Percentiles rank a stretch among this genome's conserved stretches.
These are phyloP conservation scores for Numida meleagris DNA, from an alignment of 2,113 vertebrate genomes.

Conservation along the genomic window DNA sequence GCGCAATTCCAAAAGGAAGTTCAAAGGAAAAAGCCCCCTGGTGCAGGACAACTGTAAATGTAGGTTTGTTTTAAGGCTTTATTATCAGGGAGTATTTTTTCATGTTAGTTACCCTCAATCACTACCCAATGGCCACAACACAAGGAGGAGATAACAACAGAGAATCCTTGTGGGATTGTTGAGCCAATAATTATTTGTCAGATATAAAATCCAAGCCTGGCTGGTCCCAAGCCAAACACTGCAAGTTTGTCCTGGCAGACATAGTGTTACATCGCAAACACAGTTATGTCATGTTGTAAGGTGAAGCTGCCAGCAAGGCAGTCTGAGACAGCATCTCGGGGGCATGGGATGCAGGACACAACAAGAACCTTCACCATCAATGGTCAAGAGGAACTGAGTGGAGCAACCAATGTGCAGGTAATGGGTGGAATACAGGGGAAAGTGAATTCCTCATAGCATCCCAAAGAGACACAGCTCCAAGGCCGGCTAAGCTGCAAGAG, in stretches of 20 bases:
- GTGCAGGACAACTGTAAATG: neutral
- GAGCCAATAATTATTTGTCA: constrained; percentile 46
- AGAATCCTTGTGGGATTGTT: neutral
- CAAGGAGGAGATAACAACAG: neutral
- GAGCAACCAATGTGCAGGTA: neutral
- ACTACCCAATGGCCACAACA: neutral
- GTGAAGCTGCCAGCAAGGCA: neutral
- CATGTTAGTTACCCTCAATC: neutral
- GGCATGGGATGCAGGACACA: neutral
- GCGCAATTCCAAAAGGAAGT: neutral
- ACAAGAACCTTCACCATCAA: rapidly evolving
- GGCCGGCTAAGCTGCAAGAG: neutral
- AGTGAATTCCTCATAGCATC: neutral
- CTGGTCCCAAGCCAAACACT: neutral
- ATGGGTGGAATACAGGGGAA: neutral
- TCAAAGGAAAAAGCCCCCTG: rapidly evolving
- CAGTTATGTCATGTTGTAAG: neutral
- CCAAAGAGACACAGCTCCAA: rapidly evolving
- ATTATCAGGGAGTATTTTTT: neutral
- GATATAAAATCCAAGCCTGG: neutral
- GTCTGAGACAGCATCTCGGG: neutral
- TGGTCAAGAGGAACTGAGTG: neutral
- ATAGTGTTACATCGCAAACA: neutral
- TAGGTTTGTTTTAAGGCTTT: neutral
- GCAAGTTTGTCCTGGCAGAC: constrained; percentile 51